Conservation (phyloP, 1,140 invertebrate genomes). For the Ceratina japonica region DNA sequence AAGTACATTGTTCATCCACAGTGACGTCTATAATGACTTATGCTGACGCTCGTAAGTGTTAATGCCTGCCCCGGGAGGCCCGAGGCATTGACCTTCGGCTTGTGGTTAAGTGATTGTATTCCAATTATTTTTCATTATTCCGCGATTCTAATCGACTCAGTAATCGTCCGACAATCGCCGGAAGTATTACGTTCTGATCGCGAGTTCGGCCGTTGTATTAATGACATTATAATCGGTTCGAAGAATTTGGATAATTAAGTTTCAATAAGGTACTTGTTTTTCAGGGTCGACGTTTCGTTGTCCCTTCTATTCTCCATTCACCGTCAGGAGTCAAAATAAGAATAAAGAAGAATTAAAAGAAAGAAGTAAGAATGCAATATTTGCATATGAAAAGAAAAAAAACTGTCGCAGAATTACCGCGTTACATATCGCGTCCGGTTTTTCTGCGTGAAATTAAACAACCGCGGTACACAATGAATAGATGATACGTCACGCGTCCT, state of each 20-base stretch:
- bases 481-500: neutral
- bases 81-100: conserved; percentile 69
- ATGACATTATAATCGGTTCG: neutral
- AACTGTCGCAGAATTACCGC: conserved; percentile 17
- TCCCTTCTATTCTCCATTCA: neutral
- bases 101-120: conserved; percentile 74
- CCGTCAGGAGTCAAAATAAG: neutral
- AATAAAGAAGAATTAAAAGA: no score
- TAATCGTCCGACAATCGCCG: conserved; percentile 74
- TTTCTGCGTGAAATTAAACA: conserved; percentile 11
- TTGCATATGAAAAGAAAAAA: conserved; percentile 9
- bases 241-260: neutral
- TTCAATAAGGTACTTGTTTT: neutral
- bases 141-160: conserved; percentile 71
- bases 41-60: conserved; percentile 30
- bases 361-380: no score
- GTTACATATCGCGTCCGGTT: conserved; percentile 3
- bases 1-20: neutral
- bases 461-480: neutral
- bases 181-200: conserved; percentile 64
- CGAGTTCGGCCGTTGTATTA: neutral
- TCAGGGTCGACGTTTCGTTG: no score
- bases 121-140: conserved; percentile 74
- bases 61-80: conserved; percentile 43
- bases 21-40: conserved; percentile 8